Percentiles rank a stretch among this genome's conserved stretches.
phyloP scores from a whole-genome alignment of 2,113 vertebrate species.

The Amphiprion ocellaris region DNA sequence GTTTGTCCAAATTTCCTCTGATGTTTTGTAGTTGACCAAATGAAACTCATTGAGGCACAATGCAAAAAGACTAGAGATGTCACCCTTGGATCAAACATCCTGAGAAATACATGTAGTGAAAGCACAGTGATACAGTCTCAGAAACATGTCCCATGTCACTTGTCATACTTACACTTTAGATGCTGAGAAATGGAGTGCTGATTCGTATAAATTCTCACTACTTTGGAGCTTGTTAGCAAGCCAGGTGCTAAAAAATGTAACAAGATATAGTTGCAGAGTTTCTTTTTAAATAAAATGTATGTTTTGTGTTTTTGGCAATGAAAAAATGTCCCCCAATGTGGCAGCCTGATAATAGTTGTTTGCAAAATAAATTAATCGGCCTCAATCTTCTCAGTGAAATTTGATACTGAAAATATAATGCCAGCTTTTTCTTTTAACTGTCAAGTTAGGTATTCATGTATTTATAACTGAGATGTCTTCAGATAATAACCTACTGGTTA shows the following conservation, averaged over 20 bases:
- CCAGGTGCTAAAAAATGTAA: too few species aligned
- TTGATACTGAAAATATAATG: constrained; percentile 1
- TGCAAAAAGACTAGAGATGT: neutral
- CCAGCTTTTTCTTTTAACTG: constrained; percentile 2
- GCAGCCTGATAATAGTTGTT: neutral
- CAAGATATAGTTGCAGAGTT: neutral
- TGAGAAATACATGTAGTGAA: neutral
- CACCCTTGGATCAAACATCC: accelerated
- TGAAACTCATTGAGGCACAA: neutral
- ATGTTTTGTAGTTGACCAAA: constrained; percentile 8
- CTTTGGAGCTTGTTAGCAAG: too few species aligned
- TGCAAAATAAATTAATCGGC: constrained; percentile 7
- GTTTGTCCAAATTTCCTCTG: neutral
- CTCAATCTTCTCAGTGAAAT: neutral
- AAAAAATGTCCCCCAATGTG: neutral
- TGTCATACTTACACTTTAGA: neutral
- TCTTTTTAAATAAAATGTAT: neutral
- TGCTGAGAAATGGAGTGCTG: neutral
- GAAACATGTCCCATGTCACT: neutral
- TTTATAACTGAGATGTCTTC: neutral
- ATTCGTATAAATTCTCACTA: too few species aligned
- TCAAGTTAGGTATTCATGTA: neutral
- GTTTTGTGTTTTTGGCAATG: neutral
- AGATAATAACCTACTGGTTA: neutral
- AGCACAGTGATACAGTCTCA: too few species aligned